Evolutionary conservation across 2,113 vertebrate genomes (phyloP).

Genomic region (Pandion haliaetus): DNA sequence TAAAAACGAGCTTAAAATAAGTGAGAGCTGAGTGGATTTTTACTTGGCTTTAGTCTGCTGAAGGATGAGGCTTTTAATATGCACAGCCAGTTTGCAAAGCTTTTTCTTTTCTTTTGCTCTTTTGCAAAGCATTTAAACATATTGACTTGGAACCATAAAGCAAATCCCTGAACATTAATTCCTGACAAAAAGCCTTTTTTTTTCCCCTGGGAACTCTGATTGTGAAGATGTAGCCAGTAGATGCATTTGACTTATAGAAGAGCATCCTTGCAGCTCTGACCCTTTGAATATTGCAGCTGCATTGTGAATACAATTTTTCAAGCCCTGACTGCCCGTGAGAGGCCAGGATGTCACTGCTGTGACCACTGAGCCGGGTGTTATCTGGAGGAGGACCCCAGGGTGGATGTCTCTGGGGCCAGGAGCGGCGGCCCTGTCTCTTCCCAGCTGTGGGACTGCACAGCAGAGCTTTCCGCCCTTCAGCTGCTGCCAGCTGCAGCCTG

Average conservation of each 20-base stretch:
- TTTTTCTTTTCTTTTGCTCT: neutral
- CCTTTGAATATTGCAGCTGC: neutral
- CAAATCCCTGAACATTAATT: neutral
- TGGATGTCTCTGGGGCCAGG: neutral
- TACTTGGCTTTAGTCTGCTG: neutral
- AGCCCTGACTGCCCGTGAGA: neutral
- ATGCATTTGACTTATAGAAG: neutral
- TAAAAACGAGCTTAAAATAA: neutral
- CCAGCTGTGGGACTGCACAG: neutral
- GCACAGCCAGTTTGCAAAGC: neutral
- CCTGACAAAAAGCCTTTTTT: neutral
- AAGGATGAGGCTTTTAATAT: neutral
- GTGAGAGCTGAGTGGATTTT: neutral
- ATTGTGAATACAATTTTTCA: neutral
- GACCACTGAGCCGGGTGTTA: neutral
- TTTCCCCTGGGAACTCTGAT: neutral
- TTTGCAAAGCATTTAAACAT: conserved; percentile 28
- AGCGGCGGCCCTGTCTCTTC: accelerated
- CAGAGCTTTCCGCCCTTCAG: neutral
- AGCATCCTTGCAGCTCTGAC: neutral
- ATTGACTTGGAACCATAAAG: conserved; percentile 12
- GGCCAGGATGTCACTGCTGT: neutral
- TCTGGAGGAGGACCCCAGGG: neutral
- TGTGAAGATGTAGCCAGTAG: neutral
- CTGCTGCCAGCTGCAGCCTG: neutral